Base-by-base conservation (phyloP, 2,888 invertebrate species). In the Sarcophaga caerulescens region DNA sequence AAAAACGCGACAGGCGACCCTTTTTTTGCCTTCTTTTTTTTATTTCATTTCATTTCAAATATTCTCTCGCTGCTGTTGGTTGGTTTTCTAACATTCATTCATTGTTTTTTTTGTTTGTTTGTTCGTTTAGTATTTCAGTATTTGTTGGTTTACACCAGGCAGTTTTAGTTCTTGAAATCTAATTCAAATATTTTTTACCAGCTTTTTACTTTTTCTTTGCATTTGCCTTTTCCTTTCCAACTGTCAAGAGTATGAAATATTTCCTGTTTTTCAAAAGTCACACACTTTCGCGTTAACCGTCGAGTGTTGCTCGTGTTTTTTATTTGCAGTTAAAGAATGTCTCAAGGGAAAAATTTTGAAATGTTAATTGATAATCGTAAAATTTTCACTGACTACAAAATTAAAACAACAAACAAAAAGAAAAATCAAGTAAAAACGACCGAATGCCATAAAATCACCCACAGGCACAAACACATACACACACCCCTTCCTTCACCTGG, bases 341-440 rank as follows among this genome's bases (percentile, higher is more conserved):
- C 75, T 81, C 69, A 63, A n/a, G 81, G 75, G 63, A 76, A 45
- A 81, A 81, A 57, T 70, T 35, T 81, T 69, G 23, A 81, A 81
- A 68, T 81, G 69, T 76, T 81, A 81, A 81, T 81, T 81, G 81
- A 75, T 52, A 75, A 74, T 81, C 80, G 68, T 81, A 74, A 81
- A 81, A 78, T 78, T 69, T 78, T 78, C 62, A 69, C 69, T 78
- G 52, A 44, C 52, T 44, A 57, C 60, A 14, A 52, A 60, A 35
- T 35, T 35, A 35, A 35, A 35, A 35, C 35, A 1, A 35, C 6
- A 35, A 35, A 35, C 0, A 35, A 35, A 35, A 35, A 0, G 8
- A 35, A 35, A 35, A 35, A 35, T 35, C 35, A 35, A 35, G 10
- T 35, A 35, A 35, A 35, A 35, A 68, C 44, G 25, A 6, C 17